These are phyloP conservation scores for Dasysyrphus tricinctus DNA, from an alignment of 2,888 invertebrate species.

Conservation along the genomic window DNA sequence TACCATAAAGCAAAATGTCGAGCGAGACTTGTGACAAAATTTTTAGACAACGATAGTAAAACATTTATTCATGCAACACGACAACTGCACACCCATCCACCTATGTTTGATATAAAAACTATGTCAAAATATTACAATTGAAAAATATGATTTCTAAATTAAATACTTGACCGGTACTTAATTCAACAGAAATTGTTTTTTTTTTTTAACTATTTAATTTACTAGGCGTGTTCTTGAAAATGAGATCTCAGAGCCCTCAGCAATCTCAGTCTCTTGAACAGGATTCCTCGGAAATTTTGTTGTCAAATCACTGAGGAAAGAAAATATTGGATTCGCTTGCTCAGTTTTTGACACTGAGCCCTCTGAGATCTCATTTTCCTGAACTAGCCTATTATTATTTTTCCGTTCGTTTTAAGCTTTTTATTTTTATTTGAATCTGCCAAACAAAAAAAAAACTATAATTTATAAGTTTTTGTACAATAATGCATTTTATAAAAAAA, in stretches of 20 bases:
- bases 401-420: not conserved
- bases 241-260: no score
- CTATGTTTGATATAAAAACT: conserved; percentile 77
- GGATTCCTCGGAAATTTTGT: no score
- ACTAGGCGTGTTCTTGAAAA: no score
- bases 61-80: conserved; percentile 79
- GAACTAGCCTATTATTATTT: no score
- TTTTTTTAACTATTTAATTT: no score
- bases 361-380: no score
- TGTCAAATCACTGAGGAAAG: no score
- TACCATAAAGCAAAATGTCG: conserved; percentile 82
- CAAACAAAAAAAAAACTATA: not conserved
- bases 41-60: conserved; percentile 76
- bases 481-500: not conserved
- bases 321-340: no score
- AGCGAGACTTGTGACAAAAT: conserved; percentile 80
- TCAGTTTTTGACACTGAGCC: no score
- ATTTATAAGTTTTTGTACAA: not conserved
- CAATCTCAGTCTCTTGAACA: no score
- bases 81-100: conserved; percentile 79
- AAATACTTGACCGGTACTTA: conserved; percentile 20
- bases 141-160: conserved; percentile 13
- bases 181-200: not conserved
- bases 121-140: conserved; percentile 32
- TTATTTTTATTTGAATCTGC: not conserved